Conservation (phyloP, 2,888 invertebrate species). For the Atherix ibis region DNA sequence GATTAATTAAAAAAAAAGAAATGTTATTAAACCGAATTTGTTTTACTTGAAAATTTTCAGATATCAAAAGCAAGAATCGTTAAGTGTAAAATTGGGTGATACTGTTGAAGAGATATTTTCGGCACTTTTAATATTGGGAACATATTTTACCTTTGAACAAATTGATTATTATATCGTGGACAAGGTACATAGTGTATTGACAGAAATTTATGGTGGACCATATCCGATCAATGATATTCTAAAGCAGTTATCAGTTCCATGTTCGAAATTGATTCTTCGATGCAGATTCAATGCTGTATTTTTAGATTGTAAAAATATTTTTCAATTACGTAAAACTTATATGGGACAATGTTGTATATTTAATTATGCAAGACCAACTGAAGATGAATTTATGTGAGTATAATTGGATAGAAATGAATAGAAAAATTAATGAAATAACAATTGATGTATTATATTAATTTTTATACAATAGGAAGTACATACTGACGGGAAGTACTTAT, state of each 20-base stretch:
- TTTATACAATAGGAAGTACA: background rate
- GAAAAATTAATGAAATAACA: too few relatives aligned
- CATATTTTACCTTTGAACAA: conserved; percentile 19
- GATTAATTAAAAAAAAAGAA: too few relatives aligned
- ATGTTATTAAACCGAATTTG: too few relatives aligned
- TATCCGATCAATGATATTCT: conserved; percentile 23
- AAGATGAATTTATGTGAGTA: conserved; percentile 18
- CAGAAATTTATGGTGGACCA: conserved; percentile 18
- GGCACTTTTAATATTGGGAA: conserved; percentile 18
- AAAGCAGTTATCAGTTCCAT: conserved; percentile 20
- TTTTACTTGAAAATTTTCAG: too few relatives aligned
- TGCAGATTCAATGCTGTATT: conserved; percentile 18
- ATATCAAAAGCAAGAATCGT: too few relatives aligned
- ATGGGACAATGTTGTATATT: conserved; percentile 27
- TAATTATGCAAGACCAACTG: conserved; percentile 21
- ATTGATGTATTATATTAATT: too few relatives aligned
- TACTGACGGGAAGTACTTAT: background rate
- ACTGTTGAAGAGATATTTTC: conserved; percentile 17
- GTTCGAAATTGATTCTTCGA: conserved; percentile 19
- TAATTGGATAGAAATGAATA: too few relatives aligned
- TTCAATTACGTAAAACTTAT: conserved; percentile 20
- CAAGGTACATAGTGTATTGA: conserved; percentile 21
- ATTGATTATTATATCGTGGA: conserved; percentile 12
- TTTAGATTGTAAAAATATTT: conserved; percentile 18
- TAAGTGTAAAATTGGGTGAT: background rate